These are phyloP conservation scores for Rhadina sibilatrix DNA, from an alignment of 2,113 vertebrate species.

Conservation along the genomic window DNA sequence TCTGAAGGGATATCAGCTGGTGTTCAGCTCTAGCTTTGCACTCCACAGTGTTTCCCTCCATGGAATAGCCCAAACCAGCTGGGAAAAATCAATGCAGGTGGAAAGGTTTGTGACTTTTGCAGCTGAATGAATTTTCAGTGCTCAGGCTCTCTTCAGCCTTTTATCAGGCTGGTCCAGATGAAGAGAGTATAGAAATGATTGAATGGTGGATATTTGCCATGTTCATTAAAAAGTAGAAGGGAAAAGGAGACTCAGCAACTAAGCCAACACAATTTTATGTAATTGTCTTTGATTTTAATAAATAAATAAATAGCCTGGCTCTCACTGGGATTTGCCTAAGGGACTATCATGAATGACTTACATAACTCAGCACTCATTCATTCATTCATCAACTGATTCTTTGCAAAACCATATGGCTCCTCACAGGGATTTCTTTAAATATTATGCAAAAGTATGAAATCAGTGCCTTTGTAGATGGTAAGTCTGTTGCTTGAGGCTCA, in stretches of 20 bases:
- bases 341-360: background rate
- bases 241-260: background rate
- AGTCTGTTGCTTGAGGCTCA: background rate
- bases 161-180: background rate
- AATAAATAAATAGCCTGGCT: background rate
- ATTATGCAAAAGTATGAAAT: background rate
- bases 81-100: background rate
- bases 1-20: background rate
- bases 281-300: background rate
- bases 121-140: background rate
- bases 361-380: background rate
- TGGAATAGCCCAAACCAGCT: background rate
- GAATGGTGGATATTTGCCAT: background rate
- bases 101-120: background rate
- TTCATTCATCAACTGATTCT: background rate
- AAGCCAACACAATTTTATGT: background rate
- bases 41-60: background rate
- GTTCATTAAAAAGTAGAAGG: background rate
- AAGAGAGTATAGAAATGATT: background rate
- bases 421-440: slow-evolving; percentile 28
- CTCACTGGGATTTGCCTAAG: background rate
- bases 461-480: background rate
- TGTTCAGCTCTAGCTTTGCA: background rate
- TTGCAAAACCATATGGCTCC: slow-evolving; percentile 29
- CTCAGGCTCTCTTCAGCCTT: background rate